Percentiles rank a stretch among this genome's conserved stretches.
These are phyloP conservation scores for Manis javanica DNA, from an alignment of 2,797 vertebrate species.

Conservation along the genomic window DNA sequence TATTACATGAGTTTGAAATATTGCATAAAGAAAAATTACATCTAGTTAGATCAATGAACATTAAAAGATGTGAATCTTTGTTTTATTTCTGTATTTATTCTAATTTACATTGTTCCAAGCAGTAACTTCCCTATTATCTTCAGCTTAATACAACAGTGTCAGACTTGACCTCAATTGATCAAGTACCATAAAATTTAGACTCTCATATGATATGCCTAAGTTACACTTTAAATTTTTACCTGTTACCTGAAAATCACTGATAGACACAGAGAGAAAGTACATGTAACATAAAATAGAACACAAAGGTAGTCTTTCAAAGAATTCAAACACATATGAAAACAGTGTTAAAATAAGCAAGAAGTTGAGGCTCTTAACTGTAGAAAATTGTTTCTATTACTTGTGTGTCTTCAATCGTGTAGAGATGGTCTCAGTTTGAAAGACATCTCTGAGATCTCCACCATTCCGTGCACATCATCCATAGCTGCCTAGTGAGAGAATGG, in stretches of 20 bases:
- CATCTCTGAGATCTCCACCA: no score
- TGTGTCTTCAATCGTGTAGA: no score
- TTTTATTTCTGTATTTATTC: background rate
- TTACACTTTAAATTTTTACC: background rate
- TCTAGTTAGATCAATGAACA: background rate
- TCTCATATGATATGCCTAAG: background rate
- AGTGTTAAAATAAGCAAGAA: no score
- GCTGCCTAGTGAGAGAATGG: no score
- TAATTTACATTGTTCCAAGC: background rate
- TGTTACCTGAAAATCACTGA: background rate
- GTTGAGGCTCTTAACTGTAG: no score
- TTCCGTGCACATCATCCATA: no score
- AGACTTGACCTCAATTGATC: background rate
- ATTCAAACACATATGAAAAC: no score
- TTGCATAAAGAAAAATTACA: background rate
- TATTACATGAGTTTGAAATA: background rate
- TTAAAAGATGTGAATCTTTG: background rate
- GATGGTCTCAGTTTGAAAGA: no score
- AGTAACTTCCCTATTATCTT: background rate
- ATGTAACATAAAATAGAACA: background rate
- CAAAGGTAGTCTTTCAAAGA: no score
- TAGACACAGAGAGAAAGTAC: background rate
- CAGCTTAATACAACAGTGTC: background rate
- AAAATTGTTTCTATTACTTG: no score
- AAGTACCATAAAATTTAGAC: background rate